Evolutionary conservation across 2,888 invertebrate species (phyloP), one percentile per base, ranked within the genome.

Genomic region (Phaedon cochleariae): DNA sequence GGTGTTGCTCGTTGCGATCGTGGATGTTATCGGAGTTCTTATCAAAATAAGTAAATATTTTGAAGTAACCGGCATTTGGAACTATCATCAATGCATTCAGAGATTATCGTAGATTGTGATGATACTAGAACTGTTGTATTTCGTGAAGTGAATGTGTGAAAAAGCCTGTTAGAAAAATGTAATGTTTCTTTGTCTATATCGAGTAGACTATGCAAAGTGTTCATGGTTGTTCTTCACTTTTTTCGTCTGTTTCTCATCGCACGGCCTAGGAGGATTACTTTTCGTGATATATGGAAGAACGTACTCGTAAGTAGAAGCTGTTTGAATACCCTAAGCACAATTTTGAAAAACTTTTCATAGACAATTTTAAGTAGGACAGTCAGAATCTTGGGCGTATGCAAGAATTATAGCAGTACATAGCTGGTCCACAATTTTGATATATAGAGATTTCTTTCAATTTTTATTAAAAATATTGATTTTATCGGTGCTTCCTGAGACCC

Each of bases 101-200:
- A 52, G 57, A 72, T 62, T 63, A 69, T 64, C 59, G 63, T 69
- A 65, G 58, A 67, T 61, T 65, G 62, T 67, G 72, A 64, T 66
- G 41, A 34, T 59, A 68, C 70, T 69, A 68, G 61, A 63, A 69
- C 66, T 59, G 64, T 58, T 48, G 65, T 53, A 62, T 61, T 65
- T 64, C 68, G 70, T 65, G 72, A 64, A 62, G 73, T 74, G 76
- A 64, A 65, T 74, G 74, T 72, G 76, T 72, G 75, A 76, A 79
- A 78, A 79, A 74, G 60, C 74, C 66, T 69, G 68, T 70, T 70
- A 69, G 75, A 81, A 81, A 81, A 80, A 81, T 81, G 82, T 81
- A 80, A 83, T 76, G 78, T 79, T 81, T 81, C 82, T 83, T 81
- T 82, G 82, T 83, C 79, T 79, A 67, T 71, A 74, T 74, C 72